Evolutionary conservation across 1,140 invertebrate genomes (phyloP), one percentile per base, ranked within the genome.

Genomic region (Bombus balteatus): DNA sequence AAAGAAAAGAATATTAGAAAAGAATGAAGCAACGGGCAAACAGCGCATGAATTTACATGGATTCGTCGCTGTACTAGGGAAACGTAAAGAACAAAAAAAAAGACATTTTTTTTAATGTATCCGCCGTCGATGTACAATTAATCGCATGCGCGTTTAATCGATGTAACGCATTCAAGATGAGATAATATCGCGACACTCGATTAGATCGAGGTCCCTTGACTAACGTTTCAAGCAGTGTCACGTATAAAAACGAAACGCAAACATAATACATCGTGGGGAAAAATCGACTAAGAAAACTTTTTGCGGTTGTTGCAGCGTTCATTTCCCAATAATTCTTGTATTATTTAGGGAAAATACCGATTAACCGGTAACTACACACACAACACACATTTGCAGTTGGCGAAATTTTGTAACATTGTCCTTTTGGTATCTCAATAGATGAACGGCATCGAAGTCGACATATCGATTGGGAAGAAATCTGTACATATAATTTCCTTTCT

Each of bases 1-100:
- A 32, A 59, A 68, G 73, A 8, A 65, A 32, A 32, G 13, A 34
- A 28, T 66, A 15, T 18, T 22, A 34, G 10, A 28, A 71, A 15
- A n/a, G 10, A n/a, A 53, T 53, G 47, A 41, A 72, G 15, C 41
- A 53, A 41, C 39, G 57, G 75, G 68, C 70, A 77, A 80, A 47
- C 12, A 39, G n/a, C 32, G 25, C 43, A 65, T 57, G 65, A 41
- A 57, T 68, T 53, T 59, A 41, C 59, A 53, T 74, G 39, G 76
- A 85, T 85, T 87, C 87, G 82, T 89, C 85, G 70, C 82, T 88
- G 59, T 83, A 47, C 53, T 43, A 68, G 59, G 77, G 62, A 73
- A 41, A 57, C 68, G 80, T 68, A 41, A 68, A 62, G 32, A 57
- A 43, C 6, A 65, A 32, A 39, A 34, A 53, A 53, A 72, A 32